These are phyloP conservation scores for Cepaea nemoralis DNA, from an alignment of 1,140 invertebrate genomes.

Conservation along the genomic window DNA sequence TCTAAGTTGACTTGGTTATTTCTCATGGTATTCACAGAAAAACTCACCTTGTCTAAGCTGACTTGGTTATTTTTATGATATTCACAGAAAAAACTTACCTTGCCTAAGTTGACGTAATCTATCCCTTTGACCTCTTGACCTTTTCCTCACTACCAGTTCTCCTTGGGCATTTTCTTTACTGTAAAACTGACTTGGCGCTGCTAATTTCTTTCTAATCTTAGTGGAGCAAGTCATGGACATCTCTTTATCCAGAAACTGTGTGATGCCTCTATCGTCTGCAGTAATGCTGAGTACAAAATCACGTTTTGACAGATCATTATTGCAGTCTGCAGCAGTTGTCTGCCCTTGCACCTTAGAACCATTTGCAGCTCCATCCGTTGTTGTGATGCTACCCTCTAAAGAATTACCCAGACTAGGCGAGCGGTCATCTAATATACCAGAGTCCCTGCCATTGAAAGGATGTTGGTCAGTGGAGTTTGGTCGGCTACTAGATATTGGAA, in stretches of 20 bases:
- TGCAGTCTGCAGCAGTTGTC: neutral
- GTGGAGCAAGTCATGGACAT: neutral
- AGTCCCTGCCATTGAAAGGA: constrained; percentile 18
- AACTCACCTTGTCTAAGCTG: too few relatives aligned
- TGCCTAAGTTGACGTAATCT: constrained; percentile 47
- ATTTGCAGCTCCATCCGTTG: constrained; percentile 22
- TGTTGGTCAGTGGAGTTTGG: neutral
- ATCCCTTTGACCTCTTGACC: constrained; percentile 47
- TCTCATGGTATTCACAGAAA: too few relatives aligned
- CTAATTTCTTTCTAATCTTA: neutral
- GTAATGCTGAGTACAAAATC: neutral
- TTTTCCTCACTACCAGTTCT: constrained; percentile 47
- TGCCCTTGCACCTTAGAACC: neutral
- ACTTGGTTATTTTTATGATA: too few relatives aligned
- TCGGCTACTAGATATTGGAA: neutral
- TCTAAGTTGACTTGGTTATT: too few relatives aligned
- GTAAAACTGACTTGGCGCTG: constrained; percentile 4
- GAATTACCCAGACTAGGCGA: constrained; percentile 32
- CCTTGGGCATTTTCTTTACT: constrained; percentile 36
- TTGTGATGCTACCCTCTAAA: constrained; percentile 19
- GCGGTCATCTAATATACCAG: constrained; percentile 36
- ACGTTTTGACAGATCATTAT: neutral
- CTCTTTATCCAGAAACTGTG: neutral
- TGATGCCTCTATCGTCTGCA: neutral
- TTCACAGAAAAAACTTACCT: constrained; percentile 47